A percentile compares a stretch with the other conserved stretches of the same genome.
Conservation (phyloP, 1,140 invertebrate species). For the Leptinotarsa texana region DNA sequence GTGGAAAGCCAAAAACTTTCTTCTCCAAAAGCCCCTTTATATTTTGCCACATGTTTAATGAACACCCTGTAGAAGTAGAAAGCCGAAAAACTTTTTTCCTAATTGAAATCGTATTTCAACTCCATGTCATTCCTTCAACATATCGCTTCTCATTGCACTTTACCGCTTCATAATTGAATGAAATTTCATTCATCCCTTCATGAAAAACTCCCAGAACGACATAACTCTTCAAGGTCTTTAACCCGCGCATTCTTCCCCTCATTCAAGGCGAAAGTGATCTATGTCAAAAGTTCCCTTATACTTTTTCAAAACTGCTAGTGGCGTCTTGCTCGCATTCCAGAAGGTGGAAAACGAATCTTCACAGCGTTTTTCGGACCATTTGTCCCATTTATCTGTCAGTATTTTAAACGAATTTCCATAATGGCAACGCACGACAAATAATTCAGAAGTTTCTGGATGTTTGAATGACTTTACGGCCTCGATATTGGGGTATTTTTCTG, state of each 20-base stretch:
- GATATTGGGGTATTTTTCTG: conserved; percentile 18
- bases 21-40: too few species aligned
- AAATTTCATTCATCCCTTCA: neutral
- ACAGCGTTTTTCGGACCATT: conserved; percentile 47
- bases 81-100: too few species aligned
- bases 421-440: conserved; percentile 45
- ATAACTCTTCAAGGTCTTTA: conserved; percentile 2
- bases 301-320: conserved; percentile 26
- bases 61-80: too few species aligned
- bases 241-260: conserved; percentile 4
- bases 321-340: conserved; percentile 35
- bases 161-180: too few species aligned
- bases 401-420: conserved; percentile 49
- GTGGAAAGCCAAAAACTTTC: too few species aligned
- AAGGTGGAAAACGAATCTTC: conserved; percentile 40
- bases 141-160: too few species aligned
- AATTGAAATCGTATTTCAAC: too few species aligned
- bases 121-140: too few species aligned
- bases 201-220: neutral
- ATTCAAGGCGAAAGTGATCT: conserved; percentile 18
- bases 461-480: conserved; percentile 25
- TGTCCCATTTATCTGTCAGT: conserved; percentile 48
- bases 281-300: conserved; percentile 19
- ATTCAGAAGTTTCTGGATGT: conserved; percentile 35
- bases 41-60: too few species aligned